phyloP scores from a whole-genome alignment of 2,888 invertebrate species.

The Scotopteryx bipunctaria region DNA sequence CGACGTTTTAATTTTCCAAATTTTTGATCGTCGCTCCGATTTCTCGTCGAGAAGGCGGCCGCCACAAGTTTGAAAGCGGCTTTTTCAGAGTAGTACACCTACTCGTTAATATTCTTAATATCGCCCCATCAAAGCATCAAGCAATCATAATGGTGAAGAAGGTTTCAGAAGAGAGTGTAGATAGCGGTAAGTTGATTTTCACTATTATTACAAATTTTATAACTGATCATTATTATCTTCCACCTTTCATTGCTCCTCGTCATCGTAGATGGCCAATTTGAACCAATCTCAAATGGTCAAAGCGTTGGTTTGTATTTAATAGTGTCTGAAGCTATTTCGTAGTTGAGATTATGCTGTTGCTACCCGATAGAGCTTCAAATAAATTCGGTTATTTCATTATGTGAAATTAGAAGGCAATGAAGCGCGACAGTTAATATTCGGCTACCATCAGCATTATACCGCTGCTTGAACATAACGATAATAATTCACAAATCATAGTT shows the following conservation, averaged over 20 bases:
- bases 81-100: constrained; percentile 79
- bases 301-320: background rate
- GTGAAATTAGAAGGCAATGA: background rate
- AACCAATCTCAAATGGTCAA: too few relatives aligned
- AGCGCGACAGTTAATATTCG: background rate
- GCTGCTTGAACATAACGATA: too few relatives aligned
- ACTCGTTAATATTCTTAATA: constrained; percentile 71
- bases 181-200: constrained; percentile 72
- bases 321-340: constrained; percentile 7
- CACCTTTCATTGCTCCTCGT: too few relatives aligned
- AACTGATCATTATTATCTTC: too few relatives aligned
- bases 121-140: constrained; percentile 72
- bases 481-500: too few relatives aligned
- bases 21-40: constrained; percentile 73
- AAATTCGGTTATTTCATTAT: background rate
- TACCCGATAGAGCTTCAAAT: background rate
- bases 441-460: too few relatives aligned
- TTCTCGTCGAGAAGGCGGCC: constrained; percentile 81
- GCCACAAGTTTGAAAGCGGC: constrained; percentile 82
- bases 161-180: constrained; percentile 83
- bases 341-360: constrained; percentile 8
- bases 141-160: constrained; percentile 81
- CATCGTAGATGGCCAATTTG: too few relatives aligned
- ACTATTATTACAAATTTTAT: too few relatives aligned
- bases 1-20: constrained; percentile 63